phyloP scores from a whole-genome alignment of 2,797 vertebrate genomes.

The Takifugu rubripes region DNA sequence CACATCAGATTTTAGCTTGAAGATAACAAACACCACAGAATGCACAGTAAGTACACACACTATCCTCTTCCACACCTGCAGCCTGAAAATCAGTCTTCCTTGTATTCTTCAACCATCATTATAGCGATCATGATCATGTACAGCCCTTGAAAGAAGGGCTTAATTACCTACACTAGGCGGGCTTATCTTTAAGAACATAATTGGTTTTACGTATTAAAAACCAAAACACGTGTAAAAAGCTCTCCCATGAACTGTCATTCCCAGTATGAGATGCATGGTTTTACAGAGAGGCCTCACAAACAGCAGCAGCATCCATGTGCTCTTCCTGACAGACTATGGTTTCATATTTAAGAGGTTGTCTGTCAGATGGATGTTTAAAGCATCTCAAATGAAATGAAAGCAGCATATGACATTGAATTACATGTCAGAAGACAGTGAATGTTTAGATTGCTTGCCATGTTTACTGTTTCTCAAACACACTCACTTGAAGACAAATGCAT shows the following conservation, averaged over 20 bases:
- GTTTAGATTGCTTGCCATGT: conserved; percentile 20
- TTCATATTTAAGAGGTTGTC: conserved; percentile 27
- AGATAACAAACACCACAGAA: conserved; percentile 73
- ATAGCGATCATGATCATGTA: neutral
- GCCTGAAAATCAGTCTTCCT: neutral
- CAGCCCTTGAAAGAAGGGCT: neutral
- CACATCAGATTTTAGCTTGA: conserved; percentile 82
- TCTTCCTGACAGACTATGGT: conserved; percentile 36
- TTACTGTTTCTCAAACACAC: conserved; percentile 7
- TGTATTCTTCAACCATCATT: too few species aligned
- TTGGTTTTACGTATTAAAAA: neutral
- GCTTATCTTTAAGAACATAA: too few species aligned
- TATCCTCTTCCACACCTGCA: neutral
- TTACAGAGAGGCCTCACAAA: conserved; percentile 18
- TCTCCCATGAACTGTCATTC: conserved; percentile 19
- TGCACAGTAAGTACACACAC: conserved; percentile 81
- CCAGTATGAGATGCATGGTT: conserved; percentile 20
- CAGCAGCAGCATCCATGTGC: conserved; percentile 33
- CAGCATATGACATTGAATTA: conserved; percentile 34
- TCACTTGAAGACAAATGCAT: too few species aligned
- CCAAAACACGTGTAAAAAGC: conserved; percentile 17
- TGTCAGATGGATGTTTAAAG: conserved; percentile 33
- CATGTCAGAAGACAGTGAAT: conserved; percentile 33
- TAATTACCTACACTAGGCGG: neutral
- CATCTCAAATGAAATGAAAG: conserved; percentile 41